Percentiles rank a stretch among this genome's conserved stretches.
phyloP scores from a whole-genome alignment of 2,113 vertebrate species.

The Corydoras sp. region DNA sequence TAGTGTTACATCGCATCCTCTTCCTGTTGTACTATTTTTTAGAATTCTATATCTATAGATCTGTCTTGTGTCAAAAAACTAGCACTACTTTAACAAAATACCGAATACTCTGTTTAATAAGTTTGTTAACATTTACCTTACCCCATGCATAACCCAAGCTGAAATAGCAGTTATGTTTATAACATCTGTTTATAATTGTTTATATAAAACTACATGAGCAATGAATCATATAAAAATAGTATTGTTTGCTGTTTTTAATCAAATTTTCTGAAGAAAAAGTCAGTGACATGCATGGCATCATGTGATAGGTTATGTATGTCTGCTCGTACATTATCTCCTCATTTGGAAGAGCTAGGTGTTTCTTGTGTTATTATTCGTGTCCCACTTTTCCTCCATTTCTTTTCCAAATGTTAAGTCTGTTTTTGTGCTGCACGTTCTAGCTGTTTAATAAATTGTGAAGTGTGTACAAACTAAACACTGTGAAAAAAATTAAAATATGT shows the following conservation, averaged over 20 bases:
- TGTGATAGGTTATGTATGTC: neutral
- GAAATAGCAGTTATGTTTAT: constrained; percentile 17
- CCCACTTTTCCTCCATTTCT: neutral
- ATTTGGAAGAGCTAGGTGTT: neutral
- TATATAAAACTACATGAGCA: constrained; percentile 27
- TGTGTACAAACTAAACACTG: constrained; percentile 20
- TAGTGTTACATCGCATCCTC: constrained; percentile 2
- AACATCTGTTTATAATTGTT: constrained; percentile 35
- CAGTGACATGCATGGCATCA: constrained; percentile 2
- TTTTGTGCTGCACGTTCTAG: constrained; percentile 7
- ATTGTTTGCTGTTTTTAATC: neutral
- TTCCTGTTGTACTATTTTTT: constrained; percentile 21
- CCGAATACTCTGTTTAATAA: neutral
- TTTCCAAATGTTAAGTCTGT: neutral
- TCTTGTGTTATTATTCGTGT: neutral
- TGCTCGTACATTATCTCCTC: constrained; percentile 2
- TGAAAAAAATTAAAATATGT: constrained; percentile 27
- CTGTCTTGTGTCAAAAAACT: constrained; percentile 13
- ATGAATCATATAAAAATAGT: constrained; percentile 5
- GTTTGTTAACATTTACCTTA: neutral
- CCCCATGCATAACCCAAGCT: constrained; percentile 21
- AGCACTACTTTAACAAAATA: neutral
- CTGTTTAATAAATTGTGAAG: constrained; percentile 7
- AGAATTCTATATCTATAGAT: constrained; percentile 2
- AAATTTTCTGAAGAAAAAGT: neutral